Evolutionary conservation across 1,140 invertebrate species (phyloP), one percentile per base, ranked within the genome.

Genomic region (Ceratoteleas bidentatus): DNA sequence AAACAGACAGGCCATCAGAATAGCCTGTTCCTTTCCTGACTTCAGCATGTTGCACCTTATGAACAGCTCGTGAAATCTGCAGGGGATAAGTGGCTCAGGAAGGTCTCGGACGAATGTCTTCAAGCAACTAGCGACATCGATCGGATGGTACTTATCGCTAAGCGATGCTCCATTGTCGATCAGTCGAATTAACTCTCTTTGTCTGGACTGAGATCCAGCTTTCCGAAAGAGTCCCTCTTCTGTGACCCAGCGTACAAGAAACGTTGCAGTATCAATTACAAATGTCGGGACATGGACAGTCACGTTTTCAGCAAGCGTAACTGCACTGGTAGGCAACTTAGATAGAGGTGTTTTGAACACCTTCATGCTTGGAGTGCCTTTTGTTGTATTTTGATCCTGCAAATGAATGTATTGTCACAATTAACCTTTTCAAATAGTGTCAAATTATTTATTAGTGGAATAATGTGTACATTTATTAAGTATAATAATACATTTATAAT

Each of bases 201-300:
- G 96, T 80, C 96, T 93, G 52, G 93, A 92, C 72, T 96, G 93
- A 10, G 96, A 96, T 3, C 96, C 96, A 74, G 96, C 95, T 91
- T 97, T 97, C 33, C 97, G 92, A 86, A 97, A 97, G 45, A 98
- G 89, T 3, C 97, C 97, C 88, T 97, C 96, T 24, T 94, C 93
- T 38, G 93, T 93, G 33, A 95, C 92, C 88, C 95, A 93, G 32
- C 93, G 89, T 52, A 94, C 89, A 61, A 97, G 93, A 85, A 94
- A 93, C 15, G 93, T 91, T 81, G 95, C 94, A 77, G 95, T 93
- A 86, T 96, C 94, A 78, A 94, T 93, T 0, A 97, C 92, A 87
- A 97, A 94, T 81, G 93, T 92, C n/a, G 96, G 96, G 10, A 97
- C 93, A n/a, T n/a, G n/a, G n/a, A n/a, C n/a, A n/a, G n/a, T n/a